A percentile compares a stretch with the other conserved stretches of the same genome.
Conservation (phyloP, 1,140 invertebrate genomes). For the Cydia pomonella region DNA sequence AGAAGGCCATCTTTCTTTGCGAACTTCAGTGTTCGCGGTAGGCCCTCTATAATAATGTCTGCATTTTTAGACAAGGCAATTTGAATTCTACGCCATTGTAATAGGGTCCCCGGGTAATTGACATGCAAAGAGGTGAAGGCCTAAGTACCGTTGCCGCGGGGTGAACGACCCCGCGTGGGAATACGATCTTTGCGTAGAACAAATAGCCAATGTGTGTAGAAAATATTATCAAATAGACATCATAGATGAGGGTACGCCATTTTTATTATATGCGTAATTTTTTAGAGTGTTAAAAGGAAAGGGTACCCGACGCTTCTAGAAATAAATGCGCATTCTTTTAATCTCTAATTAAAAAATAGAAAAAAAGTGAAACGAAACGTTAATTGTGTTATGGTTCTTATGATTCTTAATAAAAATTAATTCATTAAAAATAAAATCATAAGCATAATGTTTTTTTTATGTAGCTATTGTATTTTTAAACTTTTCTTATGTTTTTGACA, state of each 20-base stretch:
- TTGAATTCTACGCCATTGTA: constrained; percentile 6
- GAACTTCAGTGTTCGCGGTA: too few species aligned
- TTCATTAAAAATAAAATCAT: too few species aligned
- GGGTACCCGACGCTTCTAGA: neutral
- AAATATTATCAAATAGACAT: constrained; percentile 21
- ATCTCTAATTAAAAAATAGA: too few species aligned
- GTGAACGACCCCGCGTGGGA: constrained; percentile 51
- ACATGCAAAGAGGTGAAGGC: constrained; percentile 49
- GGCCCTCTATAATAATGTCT: neutral
- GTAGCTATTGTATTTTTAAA: too few species aligned
- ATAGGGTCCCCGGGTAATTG: constrained; percentile 34
- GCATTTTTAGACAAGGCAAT: neutral
- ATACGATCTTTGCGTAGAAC: constrained; percentile 48
- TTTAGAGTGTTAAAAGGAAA: neutral
- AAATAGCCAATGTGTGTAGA: constrained; percentile 24
- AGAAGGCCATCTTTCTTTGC: too few species aligned
- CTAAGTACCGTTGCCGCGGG: constrained; percentile 44
- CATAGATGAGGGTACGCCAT: neutral
- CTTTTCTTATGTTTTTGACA: too few species aligned
- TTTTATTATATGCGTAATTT: neutral
- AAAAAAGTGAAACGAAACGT: too few species aligned
- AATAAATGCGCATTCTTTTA: neutral
- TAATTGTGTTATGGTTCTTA: too few species aligned
- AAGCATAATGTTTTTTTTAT: too few species aligned
- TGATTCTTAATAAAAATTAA: too few species aligned